These are phyloP conservation scores for Phataginus tricuspis DNA, from an alignment of 2,797 vertebrate species.

Conservation along the genomic window DNA sequence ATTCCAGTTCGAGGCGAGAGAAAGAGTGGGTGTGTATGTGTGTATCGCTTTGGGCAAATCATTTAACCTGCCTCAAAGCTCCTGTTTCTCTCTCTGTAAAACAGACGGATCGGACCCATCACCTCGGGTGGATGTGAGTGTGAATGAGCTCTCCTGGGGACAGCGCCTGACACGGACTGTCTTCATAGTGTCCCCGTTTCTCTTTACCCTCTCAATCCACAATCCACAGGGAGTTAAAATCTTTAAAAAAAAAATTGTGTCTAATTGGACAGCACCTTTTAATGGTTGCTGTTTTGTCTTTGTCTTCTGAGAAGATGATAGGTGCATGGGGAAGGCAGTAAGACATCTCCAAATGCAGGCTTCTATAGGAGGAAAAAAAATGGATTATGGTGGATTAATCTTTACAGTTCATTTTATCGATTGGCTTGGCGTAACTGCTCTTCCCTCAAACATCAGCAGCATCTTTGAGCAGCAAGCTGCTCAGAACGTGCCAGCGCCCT, in stretches of 20 bases:
- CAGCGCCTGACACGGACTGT: not conserved
- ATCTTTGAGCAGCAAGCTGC: conserved; percentile 62
- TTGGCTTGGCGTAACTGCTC: conserved; percentile 50
- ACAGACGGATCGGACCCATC: not conserved
- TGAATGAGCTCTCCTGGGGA: not conserved
- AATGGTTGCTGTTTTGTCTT: conserved; percentile 28
- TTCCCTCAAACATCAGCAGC: conserved; percentile 26
- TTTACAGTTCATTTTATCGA: conserved; percentile 65
- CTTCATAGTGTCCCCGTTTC: not conserved
- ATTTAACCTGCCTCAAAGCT: not conserved
- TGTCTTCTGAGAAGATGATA: conserved; percentile 22
- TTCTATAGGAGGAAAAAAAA: conserved; percentile 46
- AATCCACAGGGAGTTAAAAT: not conserved
- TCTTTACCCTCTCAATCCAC: not conserved
- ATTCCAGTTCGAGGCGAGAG: not conserved
- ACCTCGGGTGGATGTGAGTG: not conserved
- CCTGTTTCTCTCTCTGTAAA: not conserved
- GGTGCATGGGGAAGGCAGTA: not conserved
- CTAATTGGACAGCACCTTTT: not conserved
- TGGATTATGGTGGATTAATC: conserved; percentile 69
- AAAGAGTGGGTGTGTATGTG: not conserved
- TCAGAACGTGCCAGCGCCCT: conserved; percentile 54
- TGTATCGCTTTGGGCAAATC: not conserved
- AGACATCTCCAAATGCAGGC: conserved; percentile 50
- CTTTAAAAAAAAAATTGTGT: conserved; percentile 37